Evolutionary conservation across 2,797 vertebrate genomes (phyloP).

Genomic region (Notolabrus celidotus): DNA sequence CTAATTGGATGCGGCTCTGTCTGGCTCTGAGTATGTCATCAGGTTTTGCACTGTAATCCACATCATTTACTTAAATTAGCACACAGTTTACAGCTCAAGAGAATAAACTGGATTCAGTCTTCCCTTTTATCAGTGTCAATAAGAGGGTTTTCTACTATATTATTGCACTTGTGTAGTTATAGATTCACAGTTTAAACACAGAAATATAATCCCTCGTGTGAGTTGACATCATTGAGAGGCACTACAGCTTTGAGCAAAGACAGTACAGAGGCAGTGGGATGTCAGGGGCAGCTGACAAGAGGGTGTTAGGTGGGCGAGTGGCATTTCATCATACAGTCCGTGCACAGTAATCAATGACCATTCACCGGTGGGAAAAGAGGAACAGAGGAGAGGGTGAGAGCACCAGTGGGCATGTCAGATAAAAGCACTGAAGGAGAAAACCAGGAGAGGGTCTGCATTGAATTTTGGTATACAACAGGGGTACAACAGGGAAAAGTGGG

Average conservation of each 20-base stretch:
- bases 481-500: slow-evolving; percentile 7
- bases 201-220: slow-evolving; percentile 24
- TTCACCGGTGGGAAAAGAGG: slow-evolving; percentile 61
- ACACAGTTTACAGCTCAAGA: slow-evolving; percentile 35
- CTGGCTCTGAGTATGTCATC: slow-evolving; percentile 56
- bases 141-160: slow-evolving; percentile 12
- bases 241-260: slow-evolving; percentile 37
- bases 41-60: slow-evolving; percentile 58
- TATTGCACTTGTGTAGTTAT: neutral
- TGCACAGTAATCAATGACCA: slow-evolving; percentile 77
- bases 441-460: slow-evolving; percentile 14
- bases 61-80: slow-evolving; percentile 62
- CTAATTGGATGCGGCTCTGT: slow-evolving; percentile 56
- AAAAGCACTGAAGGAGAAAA: slow-evolving; percentile 64
- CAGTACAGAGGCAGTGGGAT: slow-evolving; percentile 48
- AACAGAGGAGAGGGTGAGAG: slow-evolving; percentile 52
- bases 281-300: slow-evolving; percentile 65
- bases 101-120: slow-evolving; percentile 48
- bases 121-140: slow-evolving; percentile 22
- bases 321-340: slow-evolving; percentile 73
- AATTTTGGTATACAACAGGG: slow-evolving; percentile 4
- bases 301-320: slow-evolving; percentile 71
- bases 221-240: neutral
- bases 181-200: neutral
- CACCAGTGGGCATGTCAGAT: slow-evolving; percentile 62